Base-by-base conservation (phyloP, 2,888 invertebrate species). In the Drosophila lutescens region DNA sequence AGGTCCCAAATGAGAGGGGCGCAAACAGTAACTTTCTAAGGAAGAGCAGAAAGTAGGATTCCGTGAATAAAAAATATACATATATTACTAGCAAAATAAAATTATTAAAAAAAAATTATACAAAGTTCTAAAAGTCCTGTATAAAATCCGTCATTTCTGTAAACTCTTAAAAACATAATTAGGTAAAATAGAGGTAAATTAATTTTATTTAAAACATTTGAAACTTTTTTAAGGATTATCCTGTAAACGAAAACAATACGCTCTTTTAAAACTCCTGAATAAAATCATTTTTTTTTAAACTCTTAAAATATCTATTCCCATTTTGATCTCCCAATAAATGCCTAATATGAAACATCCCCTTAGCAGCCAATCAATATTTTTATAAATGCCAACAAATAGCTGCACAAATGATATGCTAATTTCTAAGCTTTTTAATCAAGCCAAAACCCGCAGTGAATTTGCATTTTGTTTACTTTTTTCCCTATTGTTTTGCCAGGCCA, bases 391-490 rank as follows among this genome's bases (percentile, higher is more conserved):
- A 49, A 68, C 40, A 54, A 66, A 66, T 66, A 66, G 55, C 70
- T 66, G 59, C 55, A 75, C 75, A 86, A 87, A 85, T 86, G 86
- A 80, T 85, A 85, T 85, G 84, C 84, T 86, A 88, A 85, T 85
- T 75, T 73, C 47, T 79, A 71, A 85, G 86, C 88, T 79, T 87
- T 87, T 87, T 87, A 85, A 88, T 86, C 82, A 87, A 85, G 86
- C 77, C 78, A 50, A 49, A 63, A 47, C 34, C 66, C 53, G 62
- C 54, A 43, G 53, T 34, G 66, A 62, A 86, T 86, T 86, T 86
- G 81, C 86, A 86, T 86, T 79, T 86, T 86, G 86, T 86, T 86
- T 86, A 81, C 88, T 73, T 84, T 66, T 65, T 70, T 61, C 61
- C 49, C 17, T 17, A 61, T 70, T 44, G 67, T 76, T 43, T 44